Conservation (phyloP, 2,888 invertebrate species). For the Chloroclysta siterata region DNA sequence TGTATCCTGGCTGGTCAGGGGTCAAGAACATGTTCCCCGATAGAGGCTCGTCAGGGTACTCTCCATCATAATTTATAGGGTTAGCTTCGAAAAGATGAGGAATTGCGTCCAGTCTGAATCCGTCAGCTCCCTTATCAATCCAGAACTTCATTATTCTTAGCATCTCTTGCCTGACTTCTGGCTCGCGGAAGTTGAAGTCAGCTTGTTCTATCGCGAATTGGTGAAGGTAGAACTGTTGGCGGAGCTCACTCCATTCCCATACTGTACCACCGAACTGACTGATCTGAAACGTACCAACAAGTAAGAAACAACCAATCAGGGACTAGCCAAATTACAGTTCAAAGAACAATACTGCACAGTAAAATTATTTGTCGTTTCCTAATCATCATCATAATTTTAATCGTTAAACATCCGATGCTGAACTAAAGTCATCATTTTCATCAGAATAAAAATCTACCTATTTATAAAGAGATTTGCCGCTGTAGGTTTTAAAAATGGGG, state of each 20-base stretch:
- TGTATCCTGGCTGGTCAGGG: constrained; percentile 78
- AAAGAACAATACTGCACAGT: too few species aligned
- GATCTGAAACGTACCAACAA: constrained; percentile 59
- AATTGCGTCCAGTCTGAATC: constrained; percentile 89
- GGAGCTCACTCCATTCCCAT: constrained; percentile 87
- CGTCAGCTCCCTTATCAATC: constrained; percentile 90
- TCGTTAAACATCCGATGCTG: too few species aligned
- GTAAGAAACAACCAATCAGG: too few species aligned
- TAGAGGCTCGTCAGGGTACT: constrained; percentile 80
- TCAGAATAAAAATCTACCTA: too few species aligned
- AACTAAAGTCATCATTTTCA: too few species aligned
- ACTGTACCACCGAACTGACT: constrained; percentile 86
- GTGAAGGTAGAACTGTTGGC: constrained; percentile 89
- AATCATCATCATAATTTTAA: too few species aligned
- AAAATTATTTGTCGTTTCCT: too few species aligned
- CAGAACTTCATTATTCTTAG: constrained; percentile 88
- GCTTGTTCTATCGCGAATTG: constrained; percentile 87
- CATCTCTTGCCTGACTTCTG: constrained; percentile 81
- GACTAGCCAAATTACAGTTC: too few species aligned
- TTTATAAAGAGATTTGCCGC: too few species aligned
- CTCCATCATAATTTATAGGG: constrained; percentile 60
- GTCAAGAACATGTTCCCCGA: constrained; percentile 74
- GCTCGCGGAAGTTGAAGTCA: constrained; percentile 88
- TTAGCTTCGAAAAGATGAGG: constrained; percentile 85
- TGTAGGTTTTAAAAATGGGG: too few species aligned